These are phyloP conservation scores for Cremastobaeus sp. DNA, from an alignment of 2,888 invertebrate species.

Conservation along the genomic window DNA sequence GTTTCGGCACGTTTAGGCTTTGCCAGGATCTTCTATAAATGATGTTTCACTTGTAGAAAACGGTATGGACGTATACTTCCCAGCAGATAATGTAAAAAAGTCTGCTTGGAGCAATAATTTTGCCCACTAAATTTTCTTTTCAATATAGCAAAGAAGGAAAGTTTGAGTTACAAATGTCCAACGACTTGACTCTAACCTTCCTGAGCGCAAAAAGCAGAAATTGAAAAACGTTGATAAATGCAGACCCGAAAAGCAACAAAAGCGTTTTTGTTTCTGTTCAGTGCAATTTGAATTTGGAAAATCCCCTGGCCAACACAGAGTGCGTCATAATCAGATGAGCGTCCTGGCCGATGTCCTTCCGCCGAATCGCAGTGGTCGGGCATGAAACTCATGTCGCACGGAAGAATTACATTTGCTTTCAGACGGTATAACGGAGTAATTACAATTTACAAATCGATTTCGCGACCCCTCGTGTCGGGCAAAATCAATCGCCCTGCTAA, in stretches of 20 bases:
- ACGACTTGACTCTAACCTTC: no score
- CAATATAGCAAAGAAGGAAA: no score
- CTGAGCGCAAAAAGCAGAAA: no score
- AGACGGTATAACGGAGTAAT: constrained; percentile 51
- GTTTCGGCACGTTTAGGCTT: constrained; percentile 42
- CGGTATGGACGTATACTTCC: constrained; percentile 27
- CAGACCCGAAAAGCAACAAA: no score
- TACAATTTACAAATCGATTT: constrained; percentile 60
- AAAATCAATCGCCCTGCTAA: constrained; percentile 55
- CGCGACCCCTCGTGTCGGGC: constrained; percentile 44
- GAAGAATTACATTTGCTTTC: constrained; percentile 61
- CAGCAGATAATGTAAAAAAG: no score
- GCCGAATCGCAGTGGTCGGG: constrained; percentile 29
- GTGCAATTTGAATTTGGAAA: constrained; percentile 19
- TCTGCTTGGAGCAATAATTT: no score
- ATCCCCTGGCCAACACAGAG: constrained; percentile 15
- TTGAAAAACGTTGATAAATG: no score
- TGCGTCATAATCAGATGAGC: constrained; percentile 46
- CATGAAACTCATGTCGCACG: constrained; percentile 52
- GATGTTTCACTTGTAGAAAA: constrained; percentile 38
- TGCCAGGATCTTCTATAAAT: constrained; percentile 37
- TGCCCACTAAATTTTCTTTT: no score
- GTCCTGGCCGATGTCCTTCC: constrained; percentile 36
- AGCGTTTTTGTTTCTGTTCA: background rate
- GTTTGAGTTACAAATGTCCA: no score